Evolutionary conservation across 1,140 invertebrate genomes (phyloP).

Genomic region (Aphelenchoides fujianensis): DNA sequence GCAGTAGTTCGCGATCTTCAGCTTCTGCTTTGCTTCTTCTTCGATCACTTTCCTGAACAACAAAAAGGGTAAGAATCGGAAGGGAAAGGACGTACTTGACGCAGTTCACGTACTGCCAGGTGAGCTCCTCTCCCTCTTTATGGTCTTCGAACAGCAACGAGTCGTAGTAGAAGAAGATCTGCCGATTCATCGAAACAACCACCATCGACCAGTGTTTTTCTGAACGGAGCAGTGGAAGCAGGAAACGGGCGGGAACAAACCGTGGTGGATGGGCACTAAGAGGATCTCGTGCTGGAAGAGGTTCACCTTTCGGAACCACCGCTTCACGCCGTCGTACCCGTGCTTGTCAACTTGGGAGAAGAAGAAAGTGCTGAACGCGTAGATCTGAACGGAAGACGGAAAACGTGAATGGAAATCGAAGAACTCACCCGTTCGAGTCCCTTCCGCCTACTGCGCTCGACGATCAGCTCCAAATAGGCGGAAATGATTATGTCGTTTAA

Average conservation of each 20-base stretch:
- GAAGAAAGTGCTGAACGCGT: neutral
- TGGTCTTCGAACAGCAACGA: neutral
- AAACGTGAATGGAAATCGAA: neutral
- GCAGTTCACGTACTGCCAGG: neutral
- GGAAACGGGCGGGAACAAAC: neutral
- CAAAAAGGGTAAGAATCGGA: too few relatives aligned
- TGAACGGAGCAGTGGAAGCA: neutral
- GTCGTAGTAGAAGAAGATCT: neutral
- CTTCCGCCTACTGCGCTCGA: neutral
- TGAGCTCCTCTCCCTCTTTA: neutral
- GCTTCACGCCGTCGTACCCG: neutral
- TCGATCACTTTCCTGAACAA: neutral
- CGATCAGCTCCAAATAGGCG: neutral
- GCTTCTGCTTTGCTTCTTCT: neutral
- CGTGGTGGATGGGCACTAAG: neutral
- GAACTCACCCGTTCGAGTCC: neutral
- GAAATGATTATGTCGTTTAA: neutral
- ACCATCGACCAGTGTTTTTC: neutral
- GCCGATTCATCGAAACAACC: neutral
- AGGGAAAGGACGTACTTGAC: too few relatives aligned
- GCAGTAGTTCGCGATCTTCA: neutral
- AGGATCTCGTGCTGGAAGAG: neutral
- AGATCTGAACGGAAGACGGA: neutral
- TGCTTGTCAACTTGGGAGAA: neutral
- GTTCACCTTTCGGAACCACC: neutral